phyloP scores from a whole-genome alignment of 2,888 invertebrate species.

The Teinopalpus imperialis region DNA sequence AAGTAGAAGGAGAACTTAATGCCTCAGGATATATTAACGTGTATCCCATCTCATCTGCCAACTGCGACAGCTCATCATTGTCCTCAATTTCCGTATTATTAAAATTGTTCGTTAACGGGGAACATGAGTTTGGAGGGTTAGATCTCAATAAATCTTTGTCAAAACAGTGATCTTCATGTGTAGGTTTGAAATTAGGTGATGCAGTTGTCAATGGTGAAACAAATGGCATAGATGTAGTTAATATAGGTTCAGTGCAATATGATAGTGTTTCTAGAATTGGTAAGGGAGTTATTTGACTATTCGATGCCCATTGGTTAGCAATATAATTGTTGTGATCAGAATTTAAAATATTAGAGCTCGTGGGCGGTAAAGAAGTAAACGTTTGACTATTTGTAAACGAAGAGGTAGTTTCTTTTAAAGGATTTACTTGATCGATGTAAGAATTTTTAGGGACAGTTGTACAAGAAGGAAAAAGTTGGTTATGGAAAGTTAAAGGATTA shows the following conservation, averaged over 20 bases:
- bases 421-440: no score
- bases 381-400: no score
- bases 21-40: constrained; percentile 20
- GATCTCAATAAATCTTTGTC: background rate
- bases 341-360: background rate
- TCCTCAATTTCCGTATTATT: background rate
- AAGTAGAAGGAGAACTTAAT: constrained; percentile 13
- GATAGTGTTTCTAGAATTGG: background rate
- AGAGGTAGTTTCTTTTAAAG: no score
- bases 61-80: background rate
- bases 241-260: constrained; percentile 1
- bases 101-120: background rate
- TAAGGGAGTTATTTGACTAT: constrained; percentile 2
- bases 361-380: background rate
- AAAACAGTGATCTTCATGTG: background rate
- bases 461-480: no score
- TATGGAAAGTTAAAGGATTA: no score
- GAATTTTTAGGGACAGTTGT: no score
- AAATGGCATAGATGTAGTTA: background rate
- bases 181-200: background rate
- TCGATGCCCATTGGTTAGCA: background rate
- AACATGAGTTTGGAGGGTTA: background rate
- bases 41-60: constrained; percentile 24
- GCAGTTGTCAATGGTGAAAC: constrained; percentile 10
- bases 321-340: background rate